Evolutionary conservation across 2,888 invertebrate species (phyloP), one percentile per base, ranked within the genome.

Genomic region (Acronicta psi): DNA sequence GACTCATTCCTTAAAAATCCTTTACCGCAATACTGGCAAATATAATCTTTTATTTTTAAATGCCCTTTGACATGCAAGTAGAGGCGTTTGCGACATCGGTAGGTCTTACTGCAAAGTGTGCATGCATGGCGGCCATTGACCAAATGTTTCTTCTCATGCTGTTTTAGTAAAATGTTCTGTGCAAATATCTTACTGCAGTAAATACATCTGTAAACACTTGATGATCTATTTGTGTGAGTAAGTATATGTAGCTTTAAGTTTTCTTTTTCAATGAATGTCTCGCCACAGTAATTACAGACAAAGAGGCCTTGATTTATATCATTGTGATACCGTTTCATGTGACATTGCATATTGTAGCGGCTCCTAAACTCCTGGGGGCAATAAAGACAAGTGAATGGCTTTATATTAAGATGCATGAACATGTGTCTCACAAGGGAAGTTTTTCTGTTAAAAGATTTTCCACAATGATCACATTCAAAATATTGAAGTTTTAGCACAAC

Each of bases 21-120:
- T 76, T 97, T 97, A 0, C 97, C 97, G 81, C 98, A 98, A 50
- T 97, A 95, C 69, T 97, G 96, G 82, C 98, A 98, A 34, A 96
- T 95, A 86, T 96, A 97, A 82, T 97, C 97, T 69, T 96, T 95
- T 14, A 96, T 96, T 73, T 97, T 96, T 29, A 96, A 94, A 89
- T 98, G 98, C 0, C 96, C 94, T 82, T 96, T 96, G 66, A 96
- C 92, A 83, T 97, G 97, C 18, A 94, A 81, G 56, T 95, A 95
- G 20, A 96, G 83, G 80, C 96, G 96, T 42, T 95, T 95, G 29
- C 95, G 94, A 71, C 95, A 95, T 2, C 96, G 96, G 86, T 97
- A 98, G 44, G 95, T 95, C 47, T 96, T 95, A 8, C 95, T 94
- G 85, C 98, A 98, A 43, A 96, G 91, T 16, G 95, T 93, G 80